Evolutionary conservation across 1,140 invertebrate genomes (phyloP), one percentile per base, ranked within the genome.

Genomic region (Sesamia nonagrioides): DNA sequence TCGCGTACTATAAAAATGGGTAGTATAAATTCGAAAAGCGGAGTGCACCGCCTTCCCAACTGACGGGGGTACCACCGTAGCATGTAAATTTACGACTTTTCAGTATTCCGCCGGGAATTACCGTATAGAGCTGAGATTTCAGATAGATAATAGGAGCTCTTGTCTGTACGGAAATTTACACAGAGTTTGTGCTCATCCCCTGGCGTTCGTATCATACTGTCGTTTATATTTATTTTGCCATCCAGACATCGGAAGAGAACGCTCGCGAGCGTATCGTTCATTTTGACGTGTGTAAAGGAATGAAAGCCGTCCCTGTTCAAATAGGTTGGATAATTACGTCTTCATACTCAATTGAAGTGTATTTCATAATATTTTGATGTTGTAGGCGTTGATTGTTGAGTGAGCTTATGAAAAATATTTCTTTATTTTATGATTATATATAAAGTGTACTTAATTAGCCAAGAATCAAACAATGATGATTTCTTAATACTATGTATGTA

Each of bases 51-150:
- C 84, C 82, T 89, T 87, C 75, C 83, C 78, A 68, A 80, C 87
- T 86, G 88, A 88, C 86, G 85, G 77, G 79, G 83, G n/a, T n/a
- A n/a, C n/a, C n/a, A n/a, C n/a, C n/a, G n/a, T 80, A 73, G 83
- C 87, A 85, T 88, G 89, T 88, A 89, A 89, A 92, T 91, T 92
- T 92, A 91, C 87, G 88, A 92, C 84, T 91, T 87, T 90, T 89
- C 89, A 88, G 90, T 89, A 89, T 91, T 88, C 89, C 87, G 83
- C 86, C 56, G 90, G 89, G 89, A 90, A 91, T 92, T 89, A 92
- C 87, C 83, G 80, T 84, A 84, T 82, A 81, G 72, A 86, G 78
- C 77, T 52, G 84, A 87, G 88, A 90, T 90, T 88, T 84, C 74
- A 87, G 78, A 85, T 81, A 61, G 88, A 91, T 89, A 90, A 80